phyloP scores from a whole-genome alignment of 2,113 vertebrate genomes.

The Amia ocellicauda region DNA sequence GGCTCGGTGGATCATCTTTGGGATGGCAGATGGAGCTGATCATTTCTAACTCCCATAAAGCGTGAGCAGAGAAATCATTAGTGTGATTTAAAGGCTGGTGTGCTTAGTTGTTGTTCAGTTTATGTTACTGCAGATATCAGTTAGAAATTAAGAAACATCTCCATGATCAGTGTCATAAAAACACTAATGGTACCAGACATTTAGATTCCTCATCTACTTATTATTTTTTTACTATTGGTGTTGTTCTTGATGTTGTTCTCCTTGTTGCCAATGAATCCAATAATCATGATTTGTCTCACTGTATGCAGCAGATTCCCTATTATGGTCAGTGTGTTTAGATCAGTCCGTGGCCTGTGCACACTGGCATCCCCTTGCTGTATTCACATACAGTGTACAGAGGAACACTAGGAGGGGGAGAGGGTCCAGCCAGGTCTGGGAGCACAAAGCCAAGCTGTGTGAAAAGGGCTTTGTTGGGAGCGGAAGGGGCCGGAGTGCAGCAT shows the following conservation, averaged over 20 bases:
- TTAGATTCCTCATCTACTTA: too few species aligned
- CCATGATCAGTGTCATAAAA: too few species aligned
- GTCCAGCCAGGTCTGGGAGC: conserved; percentile 5
- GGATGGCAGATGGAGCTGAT: conserved; percentile 29
- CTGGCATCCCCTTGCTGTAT: too few species aligned
- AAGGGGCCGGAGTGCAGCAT: not conserved
- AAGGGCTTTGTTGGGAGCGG: conserved; percentile 5
- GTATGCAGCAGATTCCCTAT: not conserved
- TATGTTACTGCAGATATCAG: too few species aligned
- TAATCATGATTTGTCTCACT: not conserved
- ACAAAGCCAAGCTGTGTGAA: conserved; percentile 1
- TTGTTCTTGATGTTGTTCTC: too few species aligned
- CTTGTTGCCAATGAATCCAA: too few species aligned
- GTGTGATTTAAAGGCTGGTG: not conserved
- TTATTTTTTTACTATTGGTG: too few species aligned
- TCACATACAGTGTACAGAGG: not conserved
- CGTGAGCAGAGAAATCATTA: conserved; percentile 37
- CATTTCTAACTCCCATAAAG: conserved; percentile 36
- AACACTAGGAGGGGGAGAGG: not conserved
- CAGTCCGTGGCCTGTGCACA: not conserved
- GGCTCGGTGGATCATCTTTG: conserved; percentile 31
- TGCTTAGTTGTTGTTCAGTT: too few species aligned
- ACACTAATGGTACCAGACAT: too few species aligned
- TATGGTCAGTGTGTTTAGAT: not conserved
- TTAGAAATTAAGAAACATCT: too few species aligned